Evolutionary conservation across 1,140 invertebrate genomes (phyloP).

Genomic region (Ptiloglossa arizonensis): DNA sequence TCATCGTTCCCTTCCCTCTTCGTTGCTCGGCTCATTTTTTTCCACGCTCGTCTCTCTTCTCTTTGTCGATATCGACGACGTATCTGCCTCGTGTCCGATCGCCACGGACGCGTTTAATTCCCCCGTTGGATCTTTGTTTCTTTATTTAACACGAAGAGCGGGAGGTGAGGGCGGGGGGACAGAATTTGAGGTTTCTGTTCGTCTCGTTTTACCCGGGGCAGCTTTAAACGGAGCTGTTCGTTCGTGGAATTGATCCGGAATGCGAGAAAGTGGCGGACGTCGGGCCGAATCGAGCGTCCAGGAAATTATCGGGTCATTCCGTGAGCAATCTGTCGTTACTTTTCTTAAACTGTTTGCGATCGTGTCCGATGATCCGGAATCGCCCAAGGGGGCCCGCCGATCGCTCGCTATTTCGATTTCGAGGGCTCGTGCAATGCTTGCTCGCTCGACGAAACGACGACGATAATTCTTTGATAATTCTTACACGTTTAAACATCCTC

Average conservation of each 20-base stretch:
- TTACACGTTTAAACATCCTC: no score
- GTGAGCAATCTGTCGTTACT: no score
- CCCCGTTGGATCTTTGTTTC: not conserved
- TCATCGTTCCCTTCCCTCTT: not conserved
- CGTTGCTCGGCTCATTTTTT: not conserved
- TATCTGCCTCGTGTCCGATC: conserved; percentile 40
- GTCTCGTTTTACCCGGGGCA: conserved; percentile 19
- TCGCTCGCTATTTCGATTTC: no score
- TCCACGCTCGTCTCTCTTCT: not conserved
- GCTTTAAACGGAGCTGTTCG: conserved; percentile 9
- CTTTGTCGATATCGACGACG: conserved; percentile 42
- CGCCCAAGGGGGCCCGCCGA: no score
- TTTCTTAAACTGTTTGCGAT: no score
- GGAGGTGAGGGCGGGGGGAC: no score
- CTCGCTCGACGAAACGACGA: no score
- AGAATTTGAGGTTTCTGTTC: conserved; percentile 43
- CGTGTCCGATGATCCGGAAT: no score
- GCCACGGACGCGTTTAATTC: conserved; percentile 45
- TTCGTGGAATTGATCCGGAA: conserved; percentile 28
- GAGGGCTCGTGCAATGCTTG: no score
- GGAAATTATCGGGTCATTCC: not conserved
- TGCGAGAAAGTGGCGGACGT: not conserved
- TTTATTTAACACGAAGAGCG: conserved; percentile 34
- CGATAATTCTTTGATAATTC: no score
- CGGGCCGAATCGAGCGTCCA: not conserved